Evolutionary conservation across 2,113 vertebrate genomes (phyloP), one percentile per base, ranked within the genome.

Genomic region (Picathartes gymnocephalus): DNA sequence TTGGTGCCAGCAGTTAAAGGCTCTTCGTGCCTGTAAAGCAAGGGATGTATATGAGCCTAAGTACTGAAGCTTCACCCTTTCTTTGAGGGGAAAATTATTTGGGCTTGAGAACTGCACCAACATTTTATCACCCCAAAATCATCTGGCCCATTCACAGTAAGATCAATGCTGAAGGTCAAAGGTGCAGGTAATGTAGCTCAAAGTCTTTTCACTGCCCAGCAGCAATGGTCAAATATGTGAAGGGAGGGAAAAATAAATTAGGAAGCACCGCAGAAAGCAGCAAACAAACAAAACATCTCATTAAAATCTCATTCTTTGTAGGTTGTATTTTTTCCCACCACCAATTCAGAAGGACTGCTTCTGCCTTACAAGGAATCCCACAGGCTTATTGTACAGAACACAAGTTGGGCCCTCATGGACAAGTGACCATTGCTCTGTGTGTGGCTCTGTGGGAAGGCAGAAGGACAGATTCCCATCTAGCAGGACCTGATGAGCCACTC

Each of bases 21-120:
- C 74, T 51, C 22, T 82, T 37, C 62, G 39, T 91, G 42, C 1
- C 0, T 53, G 21, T 54, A 78, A 82, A 88, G 37, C 33, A 37
- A 65, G 35, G 2, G 3, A 48, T 39, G n/a, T 16, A 50, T 39
- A 50, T 51, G 44, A 71, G 56, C 22, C 1, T n/a, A 40, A 86
- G 39, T 47, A 77, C 23, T 0, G 0, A 73, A 54, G 17, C 21
- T 54, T 81, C 7, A 1, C 31, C 51, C 1, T 5, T 62, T 86
- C 48, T 56, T 88, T 37, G 23, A 54, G 20, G 31, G 22, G 35
- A 20, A 82, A 58, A 66, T 39, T 10, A 54, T 60, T 54, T 9
- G 0, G 0, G 15, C 30, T 76, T 61, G 40, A 57, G 50, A 62
- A 62, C 17, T 25, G 31, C 33, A 69, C 14, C 30, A 61, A 21